These are phyloP conservation scores for Crotalus tigris DNA, from an alignment of 2,113 vertebrate genomes.

Conservation along the genomic window DNA sequence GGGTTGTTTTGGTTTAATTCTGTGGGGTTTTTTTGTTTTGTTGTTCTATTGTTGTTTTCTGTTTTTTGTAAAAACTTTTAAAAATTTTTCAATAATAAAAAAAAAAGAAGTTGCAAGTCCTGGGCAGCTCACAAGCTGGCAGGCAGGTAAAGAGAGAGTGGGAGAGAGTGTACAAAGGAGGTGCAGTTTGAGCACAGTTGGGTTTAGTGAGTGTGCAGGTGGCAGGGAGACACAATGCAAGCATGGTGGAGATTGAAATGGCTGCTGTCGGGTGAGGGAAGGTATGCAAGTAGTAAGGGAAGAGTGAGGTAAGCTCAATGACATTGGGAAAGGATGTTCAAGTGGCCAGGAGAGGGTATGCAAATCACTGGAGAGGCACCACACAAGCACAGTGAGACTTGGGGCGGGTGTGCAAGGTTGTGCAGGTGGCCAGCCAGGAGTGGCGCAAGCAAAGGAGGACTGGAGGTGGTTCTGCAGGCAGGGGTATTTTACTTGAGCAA, in stretches of 20 bases:
- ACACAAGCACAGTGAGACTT: background rate
- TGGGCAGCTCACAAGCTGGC: background rate
- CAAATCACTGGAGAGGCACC: background rate
- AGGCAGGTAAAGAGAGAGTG: background rate
- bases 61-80: too few species aligned
- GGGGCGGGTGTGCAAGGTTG: background rate
- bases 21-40: too few species aligned
- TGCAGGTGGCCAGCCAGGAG: background rate
- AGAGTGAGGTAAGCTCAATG: background rate
- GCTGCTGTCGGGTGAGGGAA: background rate
- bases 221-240: background rate
- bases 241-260: background rate
- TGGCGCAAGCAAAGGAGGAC: background rate
- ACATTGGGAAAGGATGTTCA: background rate
- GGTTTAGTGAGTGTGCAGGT: background rate
- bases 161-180: background rate
- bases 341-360: background rate
- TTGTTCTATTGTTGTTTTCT: too few species aligned
- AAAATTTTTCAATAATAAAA: too few species aligned
- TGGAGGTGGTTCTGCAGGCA: background rate
- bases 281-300: background rate
- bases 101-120: background rate
- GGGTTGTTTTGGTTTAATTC: too few species aligned
- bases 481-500: background rate
- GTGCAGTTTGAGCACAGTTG: background rate